These are phyloP conservation scores for Pangasius sanitwongsei DNA, from an alignment of 2,797 vertebrate genomes.

Conservation along the genomic window DNA sequence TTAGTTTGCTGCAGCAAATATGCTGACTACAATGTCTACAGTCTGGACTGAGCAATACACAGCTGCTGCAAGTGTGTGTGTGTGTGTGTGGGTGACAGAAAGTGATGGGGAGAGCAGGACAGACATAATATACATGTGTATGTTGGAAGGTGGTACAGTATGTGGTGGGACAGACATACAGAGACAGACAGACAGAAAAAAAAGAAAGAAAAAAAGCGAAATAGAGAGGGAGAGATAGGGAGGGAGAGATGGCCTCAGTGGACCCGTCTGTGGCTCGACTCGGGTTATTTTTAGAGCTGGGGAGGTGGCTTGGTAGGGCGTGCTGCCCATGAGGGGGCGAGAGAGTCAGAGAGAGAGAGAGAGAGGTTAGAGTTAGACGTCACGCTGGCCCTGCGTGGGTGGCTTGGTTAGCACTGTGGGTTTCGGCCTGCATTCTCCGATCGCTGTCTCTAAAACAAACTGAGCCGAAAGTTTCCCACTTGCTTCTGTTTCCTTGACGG, in stretches of 20 bases:
- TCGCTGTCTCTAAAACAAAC: constrained; percentile 56
- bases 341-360: constrained; percentile 54
- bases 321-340: constrained; percentile 59
- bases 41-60: constrained; percentile 24
- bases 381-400: constrained; percentile 61
- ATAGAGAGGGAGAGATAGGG: background rate
- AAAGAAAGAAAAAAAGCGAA: background rate
- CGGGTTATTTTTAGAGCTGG: constrained; percentile 66
- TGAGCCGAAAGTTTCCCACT: constrained; percentile 40
- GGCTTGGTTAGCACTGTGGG: constrained; percentile 62
- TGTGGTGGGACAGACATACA: constrained; percentile 5
- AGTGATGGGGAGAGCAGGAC: background rate
- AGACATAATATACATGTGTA: background rate
- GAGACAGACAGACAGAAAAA: background rate
- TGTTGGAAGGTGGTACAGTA: background rate
- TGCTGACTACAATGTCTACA: constrained; percentile 31
- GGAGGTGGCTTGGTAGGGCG: constrained; percentile 61
- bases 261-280: constrained; percentile 49
- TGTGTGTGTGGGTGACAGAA: background rate
- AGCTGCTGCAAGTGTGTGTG: background rate
- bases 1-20: constrained; percentile 27
- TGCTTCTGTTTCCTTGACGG: constrained; percentile 22
- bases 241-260: constrained; percentile 60
- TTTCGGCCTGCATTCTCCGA: constrained; percentile 56
- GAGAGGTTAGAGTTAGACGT: constrained; percentile 60